Evolutionary conservation across 2,113 vertebrate species (phyloP), one percentile per base, ranked within the genome.

Genomic region (Alexandromys fortis): DNA sequence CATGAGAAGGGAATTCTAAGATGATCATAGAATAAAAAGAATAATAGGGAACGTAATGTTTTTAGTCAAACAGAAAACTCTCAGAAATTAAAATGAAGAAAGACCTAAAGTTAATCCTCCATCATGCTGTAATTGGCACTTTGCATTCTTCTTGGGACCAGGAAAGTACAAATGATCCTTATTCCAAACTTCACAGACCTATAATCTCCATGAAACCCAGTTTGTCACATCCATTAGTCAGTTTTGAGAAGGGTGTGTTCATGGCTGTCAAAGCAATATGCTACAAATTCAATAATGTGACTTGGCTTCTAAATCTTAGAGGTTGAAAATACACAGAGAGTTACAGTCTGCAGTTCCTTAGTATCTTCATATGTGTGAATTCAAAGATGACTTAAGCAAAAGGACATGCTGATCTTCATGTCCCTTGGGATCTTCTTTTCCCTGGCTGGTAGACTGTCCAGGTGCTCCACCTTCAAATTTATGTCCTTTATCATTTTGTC

Each of bases 121-220:
- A 26, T 90, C 12, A n/a, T 58, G 49, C 55, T 33, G 26, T 94
- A 86, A 87, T 83, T 68, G 67, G 42, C 33, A 49, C 0, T 58
- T n/a, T 65, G 55, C 35, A 75, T 83, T 95, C 73, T 79, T 94
- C 91, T 87, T 89, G 77, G 55, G 63, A 94, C 93, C 86, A 35
- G 67, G 47, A 47, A 79, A 72, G 17, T 67, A 92, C 1, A 79
- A 17, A 49, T 81, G 63, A 89, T 49, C 38, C 49, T 85, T 88
- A 72, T 77, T 82, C 90, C 86, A 72, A 79, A 75, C 28, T 58
- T 55, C 0, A 4, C 52, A 94, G 58, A 79, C 17, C 42, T 95
- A 9, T 88, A 92, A 93, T 95, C 58, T 90, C 42, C 6, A 5
- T 72, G n/a, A 95, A 90, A 85, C 86, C 26, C 47, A 89, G 42